Conservation (phyloP, 2,113 vertebrate species). For the Elgaria multicarinata region DNA sequence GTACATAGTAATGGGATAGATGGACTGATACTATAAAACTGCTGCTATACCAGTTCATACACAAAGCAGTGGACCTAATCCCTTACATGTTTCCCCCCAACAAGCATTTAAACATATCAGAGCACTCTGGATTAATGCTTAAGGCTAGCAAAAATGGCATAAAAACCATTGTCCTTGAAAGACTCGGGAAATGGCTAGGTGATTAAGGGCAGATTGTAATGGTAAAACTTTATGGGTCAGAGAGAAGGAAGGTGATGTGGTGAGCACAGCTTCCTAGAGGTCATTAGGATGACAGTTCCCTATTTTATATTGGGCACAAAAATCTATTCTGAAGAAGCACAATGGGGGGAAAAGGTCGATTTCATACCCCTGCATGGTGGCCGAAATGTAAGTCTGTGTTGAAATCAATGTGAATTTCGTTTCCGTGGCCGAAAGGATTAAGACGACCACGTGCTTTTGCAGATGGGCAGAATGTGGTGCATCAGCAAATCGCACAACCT, state of each 20-base stretch:
- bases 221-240: slow-evolving; percentile 75
- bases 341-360: slow-evolving; percentile 6
- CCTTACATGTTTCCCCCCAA: slow-evolving; percentile 51
- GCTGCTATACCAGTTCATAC: too few relatives aligned
- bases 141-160: slow-evolving; percentile 73
- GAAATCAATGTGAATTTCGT: slow-evolving; percentile 58
- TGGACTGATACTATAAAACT: not conserved
- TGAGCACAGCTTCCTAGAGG: slow-evolving; percentile 71
- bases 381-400: slow-evolving; percentile 28
- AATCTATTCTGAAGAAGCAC: slow-evolving; percentile 47
- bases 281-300: slow-evolving; percentile 64
- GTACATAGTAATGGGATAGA: not conserved
- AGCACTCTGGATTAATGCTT: slow-evolving; percentile 64
- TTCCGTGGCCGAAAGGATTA: slow-evolving; percentile 40
- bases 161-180: slow-evolving; percentile 77
- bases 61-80: slow-evolving; percentile 63
- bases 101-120: slow-evolving; percentile 60
- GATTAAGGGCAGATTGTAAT: slow-evolving; percentile 73
- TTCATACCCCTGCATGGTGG: slow-evolving; percentile 47
- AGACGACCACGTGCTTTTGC: slow-evolving; percentile 26
- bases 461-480: slow-evolving; percentile 43
- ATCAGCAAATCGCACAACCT: slow-evolving; percentile 61
- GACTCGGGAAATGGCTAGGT: slow-evolving; percentile 71
- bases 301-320: slow-evolving; percentile 46
- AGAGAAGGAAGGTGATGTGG: slow-evolving; percentile 69